These are phyloP conservation scores for Ranitomeya variabilis DNA, from an alignment of 2,113 vertebrate genomes.

Conservation along the genomic window DNA sequence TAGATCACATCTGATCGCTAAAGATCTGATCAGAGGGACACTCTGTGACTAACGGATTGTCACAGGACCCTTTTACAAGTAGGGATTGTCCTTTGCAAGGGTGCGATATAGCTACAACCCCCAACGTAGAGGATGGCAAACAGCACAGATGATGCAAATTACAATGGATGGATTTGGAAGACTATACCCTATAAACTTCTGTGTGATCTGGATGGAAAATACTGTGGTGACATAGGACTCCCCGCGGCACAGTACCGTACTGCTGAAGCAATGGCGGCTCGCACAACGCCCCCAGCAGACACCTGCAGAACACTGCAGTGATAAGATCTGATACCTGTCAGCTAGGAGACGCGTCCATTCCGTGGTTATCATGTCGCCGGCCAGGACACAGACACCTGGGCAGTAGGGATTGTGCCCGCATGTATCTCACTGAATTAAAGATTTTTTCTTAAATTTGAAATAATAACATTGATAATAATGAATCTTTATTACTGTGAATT, in stretches of 20 bases:
- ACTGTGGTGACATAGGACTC: no score
- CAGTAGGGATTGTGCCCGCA: neutral
- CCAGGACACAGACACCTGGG: neutral
- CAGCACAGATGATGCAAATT: neutral
- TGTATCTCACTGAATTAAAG: neutral
- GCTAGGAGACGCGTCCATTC: neutral
- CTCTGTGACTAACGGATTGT: neutral
- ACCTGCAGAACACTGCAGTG: no score
- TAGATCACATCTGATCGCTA: neutral
- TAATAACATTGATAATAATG: constrained; percentile 21
- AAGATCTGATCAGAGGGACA: neutral
- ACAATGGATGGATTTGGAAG: neutral
- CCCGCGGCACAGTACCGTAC: no score
- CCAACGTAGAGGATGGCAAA: neutral
- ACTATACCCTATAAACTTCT: neutral
- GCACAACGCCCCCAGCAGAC: no score
- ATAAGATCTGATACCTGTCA: neutral
- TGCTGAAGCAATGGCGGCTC: no score
- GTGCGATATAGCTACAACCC: neutral
- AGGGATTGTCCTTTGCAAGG: neutral
- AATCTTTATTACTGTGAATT: constrained; percentile 13
- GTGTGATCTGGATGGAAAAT: no score
- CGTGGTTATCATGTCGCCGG: neutral
- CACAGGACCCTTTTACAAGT: neutral
- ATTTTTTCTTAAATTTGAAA: constrained; percentile 5